phyloP scores from a whole-genome alignment of 2,888 invertebrate species.

The Chrysopilus asiliformis region DNA sequence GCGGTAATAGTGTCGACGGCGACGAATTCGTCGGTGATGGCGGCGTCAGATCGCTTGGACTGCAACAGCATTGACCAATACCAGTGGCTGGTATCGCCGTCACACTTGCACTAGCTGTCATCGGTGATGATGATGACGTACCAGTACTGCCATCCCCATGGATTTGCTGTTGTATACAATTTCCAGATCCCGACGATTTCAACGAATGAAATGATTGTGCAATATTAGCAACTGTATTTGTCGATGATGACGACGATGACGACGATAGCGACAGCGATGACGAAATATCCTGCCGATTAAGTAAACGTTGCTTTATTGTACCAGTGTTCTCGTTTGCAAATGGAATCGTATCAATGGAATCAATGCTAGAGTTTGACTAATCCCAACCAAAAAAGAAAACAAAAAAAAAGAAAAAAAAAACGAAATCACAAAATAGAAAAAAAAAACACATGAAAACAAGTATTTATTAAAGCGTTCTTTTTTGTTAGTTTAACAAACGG shows the following conservation, averaged over 20 bases:
- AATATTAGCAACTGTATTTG: conserved; percentile 35
- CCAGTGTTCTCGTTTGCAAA: conserved; percentile 99
- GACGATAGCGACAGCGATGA: conserved; percentile 30
- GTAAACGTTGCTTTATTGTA: conserved; percentile 79
- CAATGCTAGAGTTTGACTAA: conserved; percentile 92
- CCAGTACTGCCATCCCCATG: conserved; percentile 1
- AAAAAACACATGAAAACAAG: no score
- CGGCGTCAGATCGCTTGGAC: conserved; percentile 17
- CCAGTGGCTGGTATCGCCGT: conserved; percentile 19
- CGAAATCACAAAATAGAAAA: no score
- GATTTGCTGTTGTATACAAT: background rate
- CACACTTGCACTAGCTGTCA: no score
- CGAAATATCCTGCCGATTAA: conserved; percentile 38
- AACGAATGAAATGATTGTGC: conserved; percentile 35
- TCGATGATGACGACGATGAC: conserved; percentile 33
- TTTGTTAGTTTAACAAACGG: no score
- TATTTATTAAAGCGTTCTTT: no score
- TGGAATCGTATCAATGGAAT: conserved; percentile 82
- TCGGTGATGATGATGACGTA: conserved; percentile 1
- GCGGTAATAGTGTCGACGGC: background rate
- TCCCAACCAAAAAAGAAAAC: conserved; percentile 19
- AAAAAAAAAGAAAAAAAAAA: conserved; percentile 27
- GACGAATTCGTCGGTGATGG: conserved; percentile 12
- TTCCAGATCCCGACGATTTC: conserved; percentile 36
- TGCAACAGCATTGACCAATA: conserved; percentile 31